Evolutionary conservation across 2,888 invertebrate species (phyloP).

Genomic region (Venusia cambrica): DNA sequence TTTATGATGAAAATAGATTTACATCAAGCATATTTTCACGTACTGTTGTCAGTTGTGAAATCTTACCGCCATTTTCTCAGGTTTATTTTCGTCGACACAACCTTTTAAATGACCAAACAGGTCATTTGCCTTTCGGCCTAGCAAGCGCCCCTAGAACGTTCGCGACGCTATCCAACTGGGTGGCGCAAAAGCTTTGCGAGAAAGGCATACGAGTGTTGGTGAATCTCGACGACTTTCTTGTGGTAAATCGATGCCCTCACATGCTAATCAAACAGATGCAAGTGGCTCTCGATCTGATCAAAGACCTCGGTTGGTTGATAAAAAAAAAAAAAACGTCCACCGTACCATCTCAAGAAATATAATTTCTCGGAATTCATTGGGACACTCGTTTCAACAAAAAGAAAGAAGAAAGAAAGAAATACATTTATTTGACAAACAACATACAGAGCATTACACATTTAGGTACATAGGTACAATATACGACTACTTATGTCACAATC

Average conservation of each 20-base stretch:
- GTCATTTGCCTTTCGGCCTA: not conserved
- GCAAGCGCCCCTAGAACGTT: constrained; percentile 2
- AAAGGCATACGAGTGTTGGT: constrained; percentile 3
- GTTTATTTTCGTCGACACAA: constrained; percentile 1
- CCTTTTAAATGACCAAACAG: constrained; percentile 1
- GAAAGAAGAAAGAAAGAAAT: no score
- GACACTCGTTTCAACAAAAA: constrained; percentile 16
- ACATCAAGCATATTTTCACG: constrained; percentile 2
- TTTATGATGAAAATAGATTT: no score
- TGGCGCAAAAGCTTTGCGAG: not conserved
- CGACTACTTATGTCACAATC: no score
- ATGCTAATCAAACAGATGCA: constrained; percentile 10
- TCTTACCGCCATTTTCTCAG: constrained; percentile 2
- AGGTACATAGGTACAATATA: no score
- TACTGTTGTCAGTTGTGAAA: not conserved
- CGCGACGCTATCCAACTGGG: constrained; percentile 3
- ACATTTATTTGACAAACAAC: no score
- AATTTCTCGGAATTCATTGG: constrained; percentile 29
- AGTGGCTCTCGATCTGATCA: constrained; percentile 6
- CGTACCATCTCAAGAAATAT: constrained; percentile 10
- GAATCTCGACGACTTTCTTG: constrained; percentile 16
- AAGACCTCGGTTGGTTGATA: constrained; percentile 17
- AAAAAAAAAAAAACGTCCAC: constrained; percentile 14
- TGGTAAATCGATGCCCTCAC: constrained; percentile 17
- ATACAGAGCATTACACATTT: no score